These are phyloP conservation scores for Delichon dasypus DNA, from an alignment of 2,797 vertebrate genomes.

Conservation along the genomic window DNA sequence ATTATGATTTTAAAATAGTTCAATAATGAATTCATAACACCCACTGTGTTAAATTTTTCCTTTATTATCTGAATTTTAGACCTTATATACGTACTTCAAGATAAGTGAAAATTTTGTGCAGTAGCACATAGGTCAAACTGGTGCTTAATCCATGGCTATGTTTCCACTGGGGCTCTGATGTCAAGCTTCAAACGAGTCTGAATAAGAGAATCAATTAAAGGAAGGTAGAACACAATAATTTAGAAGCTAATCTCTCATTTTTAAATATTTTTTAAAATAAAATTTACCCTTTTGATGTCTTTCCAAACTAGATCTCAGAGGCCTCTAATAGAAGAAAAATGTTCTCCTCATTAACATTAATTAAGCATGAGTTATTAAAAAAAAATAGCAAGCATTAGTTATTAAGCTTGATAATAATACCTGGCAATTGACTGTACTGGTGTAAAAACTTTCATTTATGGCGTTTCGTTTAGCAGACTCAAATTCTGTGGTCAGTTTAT, in stretches of 20 bases:
- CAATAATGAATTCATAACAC: background rate
- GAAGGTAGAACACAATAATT: constrained; percentile 8
- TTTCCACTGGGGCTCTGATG: background rate
- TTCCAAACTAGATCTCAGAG: constrained; percentile 34
- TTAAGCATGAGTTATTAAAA: constrained; percentile 33
- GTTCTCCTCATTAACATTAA: constrained; percentile 33
- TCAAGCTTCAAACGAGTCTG: constrained; percentile 24
- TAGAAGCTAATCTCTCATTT: background rate
- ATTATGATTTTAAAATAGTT: background rate
- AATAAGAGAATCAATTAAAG: constrained; percentile 40
- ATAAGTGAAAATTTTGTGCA: background rate
- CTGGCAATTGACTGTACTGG: background rate
- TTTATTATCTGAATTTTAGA: background rate
- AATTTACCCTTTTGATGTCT: constrained; percentile 34
- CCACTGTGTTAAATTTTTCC: background rate
- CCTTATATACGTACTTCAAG: background rate
- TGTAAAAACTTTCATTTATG: constrained; percentile 16
- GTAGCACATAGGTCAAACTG: background rate
- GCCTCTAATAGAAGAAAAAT: background rate
- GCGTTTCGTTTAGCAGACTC: background rate
- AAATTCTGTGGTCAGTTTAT: background rate
- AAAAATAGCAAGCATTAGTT: background rate
- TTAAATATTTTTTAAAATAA: background rate
- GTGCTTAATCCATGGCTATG: background rate
- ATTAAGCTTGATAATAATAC: constrained; percentile 39